Conservation (phyloP, 1,140 invertebrate species). For the Drosophila pallidifrons region DNA sequence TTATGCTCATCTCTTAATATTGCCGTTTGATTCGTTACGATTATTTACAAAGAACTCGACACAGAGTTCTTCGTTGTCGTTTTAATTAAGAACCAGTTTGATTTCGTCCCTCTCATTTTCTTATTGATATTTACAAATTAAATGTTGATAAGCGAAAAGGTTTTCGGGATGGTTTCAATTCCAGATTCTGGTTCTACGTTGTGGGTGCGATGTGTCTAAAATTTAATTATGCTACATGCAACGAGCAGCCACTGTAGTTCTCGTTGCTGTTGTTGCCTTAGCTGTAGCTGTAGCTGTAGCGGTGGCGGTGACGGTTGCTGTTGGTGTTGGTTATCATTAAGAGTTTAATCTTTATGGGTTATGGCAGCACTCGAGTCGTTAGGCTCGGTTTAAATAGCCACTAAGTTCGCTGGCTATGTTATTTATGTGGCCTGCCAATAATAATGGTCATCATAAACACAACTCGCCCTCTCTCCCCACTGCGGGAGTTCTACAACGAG, state of each 20-base stretch:
- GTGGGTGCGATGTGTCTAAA: slow-evolving; percentile 38
- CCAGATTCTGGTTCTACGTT: background rate
- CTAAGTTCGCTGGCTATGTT: slow-evolving; percentile 33
- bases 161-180: slow-evolving; percentile 2
- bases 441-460: slow-evolving; percentile 76
- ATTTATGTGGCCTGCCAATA: slow-evolving; percentile 73
- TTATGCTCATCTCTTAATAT: slow-evolving; percentile 26
- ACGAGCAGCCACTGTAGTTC: slow-evolving; percentile 20
- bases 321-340: slow-evolving; percentile 53
- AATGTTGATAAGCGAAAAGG: slow-evolving; percentile 65
- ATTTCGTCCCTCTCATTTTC: slow-evolving; percentile 18
- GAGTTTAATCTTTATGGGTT: slow-evolving; percentile 78
- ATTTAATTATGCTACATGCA: slow-evolving; percentile 75
- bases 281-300: background rate
- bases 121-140: slow-evolving; percentile 70
- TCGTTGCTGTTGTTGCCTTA: background rate
- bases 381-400: slow-evolving; percentile 68
- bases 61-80: slow-evolving; percentile 56
- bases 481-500: background rate
- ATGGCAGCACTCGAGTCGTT: slow-evolving; percentile 77
- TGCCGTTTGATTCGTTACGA: slow-evolving; percentile 74
- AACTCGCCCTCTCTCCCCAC: slow-evolving; percentile 29
- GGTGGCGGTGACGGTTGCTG: slow-evolving; percentile 19
- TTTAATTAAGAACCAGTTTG: slow-evolving; percentile 78
- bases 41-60: slow-evolving; percentile 73